Evolutionary conservation across 1,140 invertebrate genomes (phyloP), one percentile per base, ranked within the genome.

Genomic region (Lethrus apterus): DNA sequence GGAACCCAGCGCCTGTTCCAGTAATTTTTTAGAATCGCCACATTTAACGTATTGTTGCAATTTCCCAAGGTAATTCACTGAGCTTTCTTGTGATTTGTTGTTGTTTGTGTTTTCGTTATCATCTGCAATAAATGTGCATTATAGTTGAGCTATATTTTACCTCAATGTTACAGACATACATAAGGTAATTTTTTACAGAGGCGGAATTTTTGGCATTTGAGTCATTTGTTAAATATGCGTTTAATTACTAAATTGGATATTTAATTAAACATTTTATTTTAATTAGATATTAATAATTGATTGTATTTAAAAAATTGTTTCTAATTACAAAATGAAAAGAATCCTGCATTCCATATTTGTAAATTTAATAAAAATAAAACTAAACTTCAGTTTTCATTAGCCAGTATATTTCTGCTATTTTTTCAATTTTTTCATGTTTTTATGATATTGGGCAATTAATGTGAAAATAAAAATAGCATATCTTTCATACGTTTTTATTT

Each of bases 11-110:
- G 24, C 23, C 9, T 69, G 55, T 0, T 64, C 60, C 15, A 68
- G 61, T 9, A 71, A 45, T 52, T 72, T 73, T 36, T 71, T 62
- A 4, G 70, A 55, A 13, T 70, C 66, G 34, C 70, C 70, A 47
- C 65, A 70, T 71, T 73, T 30, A 46, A 63, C 10, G 10, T 54
- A 54, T 3, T 53, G 47, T 17, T 50, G 67, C 50, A 3, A 54
- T 45, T 40, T 72, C 59, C 46, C 59, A 53, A 8, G 55, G 59
- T 10, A 67, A 62, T 52, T 68, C 65, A 48, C 23, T 7, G 53
- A 47, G 5, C 21, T 2, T 19, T 13, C 9, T 11, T 5, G 10
- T 42, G 21, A 14, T 24, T 29, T 42, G 30, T 52, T 50, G 11
- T 44, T 54, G n/a, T 52, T 52, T 1, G 18, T 21, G 30, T 34